Evolutionary conservation across 2,888 invertebrate genomes (phyloP), one percentile per base, ranked within the genome.

Genomic region (Petrolisthes cinctipes): DNA sequence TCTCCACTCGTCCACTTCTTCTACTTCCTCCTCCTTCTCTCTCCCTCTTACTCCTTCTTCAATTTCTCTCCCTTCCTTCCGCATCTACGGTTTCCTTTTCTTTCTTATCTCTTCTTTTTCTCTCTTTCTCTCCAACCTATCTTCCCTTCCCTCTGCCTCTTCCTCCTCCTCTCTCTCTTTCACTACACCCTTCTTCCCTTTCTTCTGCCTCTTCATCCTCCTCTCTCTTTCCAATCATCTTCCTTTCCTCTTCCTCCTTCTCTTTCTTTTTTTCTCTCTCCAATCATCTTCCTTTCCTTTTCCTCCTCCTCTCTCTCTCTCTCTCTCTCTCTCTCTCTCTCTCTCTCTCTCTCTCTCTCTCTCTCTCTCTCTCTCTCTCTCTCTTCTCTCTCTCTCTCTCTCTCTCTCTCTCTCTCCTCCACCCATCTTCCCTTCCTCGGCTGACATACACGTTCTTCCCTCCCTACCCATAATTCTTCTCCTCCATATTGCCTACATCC

Each of bases 251-350:
- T 23, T 17, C 23, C 9, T 14, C 37, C 51, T 7, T 5, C 53
- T n/a, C 9, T 51, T 37, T 80, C 53, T 23, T 37, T 51, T 9
- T 9, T 61, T 9, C 6, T 61, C 61, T 9, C 14, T 9, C 14
- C 61, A 9, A 9, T 9, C 61, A 61, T 61, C 61, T 61, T 14
- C 14, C 14, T 61, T 14, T 61, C 61, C 14, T 61, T 14, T 14
- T 6, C 14, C 7, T 61, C 14, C 7, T 61, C 7, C 61, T 61
- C 61, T 61, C 61, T 61, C 61, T 61, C 61, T 80, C 80, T 53
- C 53, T 80, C 54, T 80, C 80, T 80, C 80, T 80, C 80, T 51
- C 53, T 80, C 37, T 80, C 80, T 51, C 80, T 80, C 80, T 80
- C 80, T 51, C 54, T 61, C 61, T 61, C 61, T 61, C 7, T 14